These are phyloP conservation scores for Paratilapia polleni DNA, from an alignment of 2,113 vertebrate species.

Conservation along the genomic window DNA sequence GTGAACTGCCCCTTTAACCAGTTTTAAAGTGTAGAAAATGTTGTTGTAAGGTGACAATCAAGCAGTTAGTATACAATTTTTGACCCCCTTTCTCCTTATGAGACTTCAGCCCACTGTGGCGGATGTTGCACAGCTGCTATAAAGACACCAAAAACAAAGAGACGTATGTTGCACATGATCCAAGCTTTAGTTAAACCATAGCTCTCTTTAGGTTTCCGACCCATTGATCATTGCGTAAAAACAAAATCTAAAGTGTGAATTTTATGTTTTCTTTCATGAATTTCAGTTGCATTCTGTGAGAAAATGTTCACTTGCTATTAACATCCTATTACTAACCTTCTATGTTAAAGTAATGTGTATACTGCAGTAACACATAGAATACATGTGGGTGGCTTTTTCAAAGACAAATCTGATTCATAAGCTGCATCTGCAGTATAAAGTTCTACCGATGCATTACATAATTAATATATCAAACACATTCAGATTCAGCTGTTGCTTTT, in stretches of 20 bases:
- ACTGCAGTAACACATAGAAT: not conserved
- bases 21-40: constrained; percentile 12
- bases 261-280: not conserved
- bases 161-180: constrained; percentile 6
- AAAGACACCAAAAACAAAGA: constrained; percentile 73
- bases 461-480: not conserved
- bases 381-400: not conserved
- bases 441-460: not conserved
- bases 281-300: not conserved
- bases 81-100: not conserved
- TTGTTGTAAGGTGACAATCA: constrained; percentile 67
- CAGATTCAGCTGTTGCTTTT: not conserved
- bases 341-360: not conserved
- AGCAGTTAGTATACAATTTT: constrained; percentile 16
- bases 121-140: constrained; percentile 63
- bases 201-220: not conserved
- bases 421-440: not conserved
- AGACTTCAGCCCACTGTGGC: constrained; percentile 24
- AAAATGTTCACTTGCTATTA: constrained; percentile 5
- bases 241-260: not conserved
- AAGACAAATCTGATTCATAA: not conserved
- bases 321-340: not conserved
- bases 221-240: constrained; percentile 8
- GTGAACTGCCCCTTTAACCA: constrained; percentile 2
- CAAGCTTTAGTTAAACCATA: not conserved